Evolutionary conservation across 2,797 vertebrate species (phyloP), one percentile per base, ranked within the genome.

Genomic region (Oreonectes daqikongensis): DNA sequence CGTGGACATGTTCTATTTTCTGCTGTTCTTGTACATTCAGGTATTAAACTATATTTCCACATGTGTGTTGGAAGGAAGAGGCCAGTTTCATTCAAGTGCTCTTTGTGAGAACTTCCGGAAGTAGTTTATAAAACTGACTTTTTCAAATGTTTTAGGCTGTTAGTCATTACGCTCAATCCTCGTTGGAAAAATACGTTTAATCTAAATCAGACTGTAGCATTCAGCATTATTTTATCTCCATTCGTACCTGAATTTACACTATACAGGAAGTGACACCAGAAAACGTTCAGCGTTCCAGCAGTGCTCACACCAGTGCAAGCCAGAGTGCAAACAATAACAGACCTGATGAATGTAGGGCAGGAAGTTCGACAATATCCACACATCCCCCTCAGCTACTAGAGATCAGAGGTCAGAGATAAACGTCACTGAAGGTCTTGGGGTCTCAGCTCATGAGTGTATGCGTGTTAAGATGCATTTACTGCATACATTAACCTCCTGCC

Each of bases 271-370:
- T 42, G 46, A 65, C 60, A 57, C 7, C 50, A 55, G 1, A 11
- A 18, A 24, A 69, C 9, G n/a, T 57, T 57, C 22, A 2, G 53
- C 24, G 12, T 18, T 55, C 32, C 22, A 22, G 17, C 24, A 18
- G 32, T 55, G 70, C 35, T 78, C 65, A 30, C 73, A 74, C 52
- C 78, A 79, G 70, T 88, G 63, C 44, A 74, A 87, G 69, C 60
- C 74, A 50, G 85, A 79, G 28, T 83, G 83, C 83, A 90, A 90
- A 90, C 78, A 73, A 86, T 87, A 84, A 87, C 82, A 85, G 72
- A 78, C 64, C 75, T 83, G 85, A 88, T 80, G 77, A 83, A 87
- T 85, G 72, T 46, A 20, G 64, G 66, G 68, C 63, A 84, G 80
- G 74, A 61, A 73, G 73, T 42, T 26, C 20, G 28, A 65, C 12